Percentiles rank a stretch among this genome's conserved stretches.
phyloP scores from a whole-genome alignment of 2,113 vertebrate genomes.

The Poecile atricapillus region DNA sequence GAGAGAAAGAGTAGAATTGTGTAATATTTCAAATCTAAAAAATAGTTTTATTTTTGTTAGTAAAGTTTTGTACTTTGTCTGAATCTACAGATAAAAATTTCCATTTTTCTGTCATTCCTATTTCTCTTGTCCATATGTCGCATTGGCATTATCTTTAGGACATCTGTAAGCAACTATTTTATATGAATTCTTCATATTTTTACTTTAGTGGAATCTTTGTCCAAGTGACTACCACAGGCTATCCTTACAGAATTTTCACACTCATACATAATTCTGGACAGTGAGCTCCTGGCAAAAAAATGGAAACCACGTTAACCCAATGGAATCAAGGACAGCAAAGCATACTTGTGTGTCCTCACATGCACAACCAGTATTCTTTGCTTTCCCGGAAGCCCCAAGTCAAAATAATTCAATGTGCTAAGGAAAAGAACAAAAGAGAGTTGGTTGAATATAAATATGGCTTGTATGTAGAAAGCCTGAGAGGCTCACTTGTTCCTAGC shows the following conservation, averaged over 20 bases:
- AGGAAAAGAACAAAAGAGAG: neutral
- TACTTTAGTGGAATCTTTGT: neutral
- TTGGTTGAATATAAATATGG: neutral
- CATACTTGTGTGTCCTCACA: neutral
- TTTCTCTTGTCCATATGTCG: neutral
- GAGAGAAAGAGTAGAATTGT: neutral
- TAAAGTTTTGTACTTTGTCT: neutral
- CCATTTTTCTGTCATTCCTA: neutral
- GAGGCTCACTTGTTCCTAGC: neutral
- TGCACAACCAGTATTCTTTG: neutral
- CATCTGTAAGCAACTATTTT: neutral
- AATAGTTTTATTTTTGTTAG: neutral
- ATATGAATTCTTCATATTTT: neutral
- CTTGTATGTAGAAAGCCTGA: neutral
- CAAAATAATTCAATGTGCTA: neutral
- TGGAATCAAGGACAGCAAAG: neutral
- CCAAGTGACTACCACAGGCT: neutral
- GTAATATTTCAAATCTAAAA: neutral
- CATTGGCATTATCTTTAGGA: neutral
- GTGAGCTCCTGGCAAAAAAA: neutral
- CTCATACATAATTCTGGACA: neutral
- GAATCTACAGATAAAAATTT: neutral
- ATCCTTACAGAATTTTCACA: neutral
- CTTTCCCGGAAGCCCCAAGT: neutral
- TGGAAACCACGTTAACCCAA: neutral